Base-by-base conservation (phyloP, 2,797 vertebrate genomes). In the Kryptopterus vitreolus region DNA sequence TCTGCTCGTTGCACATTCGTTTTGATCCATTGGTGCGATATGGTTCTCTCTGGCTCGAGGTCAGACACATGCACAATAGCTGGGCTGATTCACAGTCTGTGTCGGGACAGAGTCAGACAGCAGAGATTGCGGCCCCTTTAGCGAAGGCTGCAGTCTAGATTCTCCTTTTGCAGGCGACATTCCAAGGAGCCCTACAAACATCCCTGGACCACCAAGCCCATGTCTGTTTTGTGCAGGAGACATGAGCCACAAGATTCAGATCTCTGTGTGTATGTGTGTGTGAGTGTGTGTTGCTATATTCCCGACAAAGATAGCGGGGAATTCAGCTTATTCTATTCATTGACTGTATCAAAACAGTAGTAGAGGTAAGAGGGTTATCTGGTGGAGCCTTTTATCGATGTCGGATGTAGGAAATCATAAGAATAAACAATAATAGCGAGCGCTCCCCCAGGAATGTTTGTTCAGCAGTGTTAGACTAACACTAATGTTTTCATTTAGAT, bases 1-100 rank as follows among this genome's bases (percentile, higher is more conserved):
- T 77, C 77, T 55, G 57, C 33, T 69, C 12, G 11, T 55, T 69
- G 55, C 81, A 82, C 57, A 63, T 76, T 84, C 53, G 31, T 79
- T 78, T 79, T 81, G 76, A 81, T 84, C 68, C 53, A 81, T 76
- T 35, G 26, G 69, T 78, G 79, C 76, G 81, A 81, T 84, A 84
- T 15, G 48, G 43, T 81, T 76, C 43, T 52, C 22, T 52, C 15
- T 78, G 75, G 76, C 83, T 55, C 24, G 38, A 29, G 80, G 81
- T 78, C 84, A 83, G 68, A 66, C 78, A 62, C n/a, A 76, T 62
- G 58, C 46, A 86, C 83, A 84, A 82, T 53, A 76, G 75, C 68
- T 31, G 33, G 76, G 55, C 78, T 86, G 83, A 86, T 68, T 86
- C 81, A 86, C 55, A n/a, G 76, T 66, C 38, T 73, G 71, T 68